Evolutionary conservation across 2,113 vertebrate genomes (phyloP), one percentile per base, ranked within the genome.

Genomic region (Petromus typicus): DNA sequence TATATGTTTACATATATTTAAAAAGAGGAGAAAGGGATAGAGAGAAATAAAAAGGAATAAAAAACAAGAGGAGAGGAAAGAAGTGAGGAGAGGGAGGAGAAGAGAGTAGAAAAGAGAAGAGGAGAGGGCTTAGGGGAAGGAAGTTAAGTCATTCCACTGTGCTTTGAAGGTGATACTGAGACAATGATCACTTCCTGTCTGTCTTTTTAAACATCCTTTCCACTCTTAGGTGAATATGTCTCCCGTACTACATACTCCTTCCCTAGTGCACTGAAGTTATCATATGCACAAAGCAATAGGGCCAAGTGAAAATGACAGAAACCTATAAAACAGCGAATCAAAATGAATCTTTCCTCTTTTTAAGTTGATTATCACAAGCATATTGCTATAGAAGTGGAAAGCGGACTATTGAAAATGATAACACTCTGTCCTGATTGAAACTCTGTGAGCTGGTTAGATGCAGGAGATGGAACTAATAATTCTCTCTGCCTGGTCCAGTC

Each of bases 21-120:
- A 17, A 25, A 23, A 59, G 5, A 59, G 22, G 22, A 25, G 22
- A 59, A 22, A 59, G 22, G 22, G 20, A 59, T 59, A 59, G 22
- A 18, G 16, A 57, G 56, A 4, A 57, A 61, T 5, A 59, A 5
- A 59, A 22, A 59, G 59, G 25, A 22, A 25, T 7, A 25, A 5
- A 9, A 40, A 3, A 71, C 20, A 40, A 1, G 10, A 3, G 7
- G 5, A 43, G 22, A 25, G 37, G 40, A 43, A 43, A 40, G 43
- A 11, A 40, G 20, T 1, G 5, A 25, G 5, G 25, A 8, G 23
- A 22, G 9, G 3, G 20, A 3, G 12, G 18, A 11, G 7, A n/a
- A n/a, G n/a, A n/a, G n/a, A n/a, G n/a, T n/a, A 37, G 7, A 69
- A 20, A 37, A 1, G 10, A 3, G 6, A 10, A 40, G 22, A 25